Conservation (phyloP, 30 jellyfish, hydroid and myxozoan genomes). For the Mastigias papua region DNA sequence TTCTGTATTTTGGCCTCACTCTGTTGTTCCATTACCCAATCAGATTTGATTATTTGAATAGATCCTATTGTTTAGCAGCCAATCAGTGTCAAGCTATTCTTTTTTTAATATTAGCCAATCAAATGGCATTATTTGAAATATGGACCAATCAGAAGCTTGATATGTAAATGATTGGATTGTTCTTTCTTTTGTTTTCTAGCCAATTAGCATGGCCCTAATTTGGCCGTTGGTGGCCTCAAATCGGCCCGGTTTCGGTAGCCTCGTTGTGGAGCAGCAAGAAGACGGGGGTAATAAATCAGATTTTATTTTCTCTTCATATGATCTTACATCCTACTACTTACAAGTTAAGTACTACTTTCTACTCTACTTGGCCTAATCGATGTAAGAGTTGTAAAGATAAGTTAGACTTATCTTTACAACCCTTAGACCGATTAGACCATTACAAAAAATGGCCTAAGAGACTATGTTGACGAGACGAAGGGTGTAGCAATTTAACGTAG, state of each 20-base stretch:
- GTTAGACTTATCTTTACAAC: too few relatives aligned
- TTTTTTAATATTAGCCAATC: background rate
- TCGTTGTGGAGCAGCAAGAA: background rate
- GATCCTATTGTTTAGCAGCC: background rate
- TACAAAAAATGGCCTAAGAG: too few relatives aligned
- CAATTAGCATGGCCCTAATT: too few relatives aligned
- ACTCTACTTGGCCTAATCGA: too few relatives aligned
- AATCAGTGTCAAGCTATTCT: too few relatives aligned
- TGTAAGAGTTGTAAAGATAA: too few relatives aligned
- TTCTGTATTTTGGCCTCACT: background rate
- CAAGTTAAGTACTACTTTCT: too few relatives aligned
- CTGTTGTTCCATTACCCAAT: background rate
- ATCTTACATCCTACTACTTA: background rate
- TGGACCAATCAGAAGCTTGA: background rate
- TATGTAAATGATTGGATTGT: background rate
- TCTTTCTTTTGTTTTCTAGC: background rate
- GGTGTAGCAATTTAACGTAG: too few relatives aligned
- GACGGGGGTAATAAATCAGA: background rate
- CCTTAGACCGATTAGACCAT: too few relatives aligned
- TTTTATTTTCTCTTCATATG: background rate
- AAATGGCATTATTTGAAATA: background rate
- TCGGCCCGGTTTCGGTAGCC: background rate
- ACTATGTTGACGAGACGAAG: too few relatives aligned
- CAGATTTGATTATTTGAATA: background rate
- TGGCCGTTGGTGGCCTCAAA: background rate